Conservation (phyloP, 2,113 vertebrate species). For the Thymallus thymallus region DNA sequence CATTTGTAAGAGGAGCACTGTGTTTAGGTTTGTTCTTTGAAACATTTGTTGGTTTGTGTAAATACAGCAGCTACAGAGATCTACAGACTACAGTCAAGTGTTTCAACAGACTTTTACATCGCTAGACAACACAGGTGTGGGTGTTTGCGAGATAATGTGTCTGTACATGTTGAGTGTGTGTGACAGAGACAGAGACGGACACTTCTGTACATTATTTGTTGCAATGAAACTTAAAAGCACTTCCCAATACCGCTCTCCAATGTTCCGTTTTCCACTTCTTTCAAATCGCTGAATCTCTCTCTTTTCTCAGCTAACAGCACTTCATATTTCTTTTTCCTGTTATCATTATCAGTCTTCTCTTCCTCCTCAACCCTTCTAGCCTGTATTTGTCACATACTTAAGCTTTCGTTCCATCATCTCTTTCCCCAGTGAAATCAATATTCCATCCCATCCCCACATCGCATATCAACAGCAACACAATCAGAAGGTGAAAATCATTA, state of each 20-base stretch:
- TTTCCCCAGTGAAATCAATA: neutral
- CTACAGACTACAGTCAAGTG: neutral
- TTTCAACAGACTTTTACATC: neutral
- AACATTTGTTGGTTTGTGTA: constrained; percentile 3
- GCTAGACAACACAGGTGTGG: neutral
- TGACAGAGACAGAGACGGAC: constrained; percentile 33
- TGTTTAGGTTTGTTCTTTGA: neutral
- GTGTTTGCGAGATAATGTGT: neutral
- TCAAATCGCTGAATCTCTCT: neutral
- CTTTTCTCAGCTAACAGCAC: neutral
- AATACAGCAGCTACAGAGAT: neutral
- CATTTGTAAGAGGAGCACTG: neutral
- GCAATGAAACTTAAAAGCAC: constrained; percentile 48
- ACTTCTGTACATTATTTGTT: constrained; percentile 60
- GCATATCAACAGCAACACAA: constrained; percentile 5
- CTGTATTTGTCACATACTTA: neutral
- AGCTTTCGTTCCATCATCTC: neutral
- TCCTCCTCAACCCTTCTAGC: neutral
- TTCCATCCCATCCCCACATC: neutral
- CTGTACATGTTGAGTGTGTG: constrained; percentile 11
- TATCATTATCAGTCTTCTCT: neutral
- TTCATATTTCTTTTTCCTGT: no score
- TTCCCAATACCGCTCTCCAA: neutral
- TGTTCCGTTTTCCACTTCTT: neutral
- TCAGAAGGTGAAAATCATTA: constrained; percentile 29